Percentiles rank a stretch among this genome's conserved stretches.
Evolutionary conservation across 2,797 vertebrate genomes (phyloP).

Genomic region (Australoheros facetus): DNA sequence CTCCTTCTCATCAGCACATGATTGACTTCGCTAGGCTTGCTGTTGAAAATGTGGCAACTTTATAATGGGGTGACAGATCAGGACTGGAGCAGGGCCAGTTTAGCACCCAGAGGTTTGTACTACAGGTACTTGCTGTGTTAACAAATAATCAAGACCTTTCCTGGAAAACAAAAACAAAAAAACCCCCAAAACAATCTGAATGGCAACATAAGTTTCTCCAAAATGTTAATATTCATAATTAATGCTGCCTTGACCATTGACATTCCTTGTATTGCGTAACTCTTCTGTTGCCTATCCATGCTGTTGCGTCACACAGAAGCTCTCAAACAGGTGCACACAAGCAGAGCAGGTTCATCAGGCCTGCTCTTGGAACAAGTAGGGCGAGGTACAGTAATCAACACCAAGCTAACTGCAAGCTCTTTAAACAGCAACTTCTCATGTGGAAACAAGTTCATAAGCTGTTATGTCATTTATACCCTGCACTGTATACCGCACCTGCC

Average conservation of each 20-base stretch:
- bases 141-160: not conserved
- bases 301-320: not conserved
- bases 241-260: not conserved
- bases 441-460: slow-evolving; percentile 22
- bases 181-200: not conserved
- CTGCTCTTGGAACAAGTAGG: slow-evolving; percentile 12
- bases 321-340: slow-evolving; percentile 19
- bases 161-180: not conserved
- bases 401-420: not conserved
- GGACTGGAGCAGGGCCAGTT: not conserved
- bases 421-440: slow-evolving; percentile 15
- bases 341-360: slow-evolving; percentile 44
- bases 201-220: not conserved
- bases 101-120: not conserved
- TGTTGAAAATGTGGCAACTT: no score
- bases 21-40: no score
- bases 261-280: not conserved
- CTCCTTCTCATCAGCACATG: no score
- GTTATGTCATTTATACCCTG: slow-evolving; percentile 25
- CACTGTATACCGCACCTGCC: slow-evolving; percentile 27
- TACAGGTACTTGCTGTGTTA: not conserved
- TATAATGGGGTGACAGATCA: not conserved
- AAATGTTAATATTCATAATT: not conserved
- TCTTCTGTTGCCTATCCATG: not conserved
- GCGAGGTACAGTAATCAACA: slow-evolving; percentile 18